These are phyloP conservation scores for Spodoptera litura DNA, from an alignment of 1,140 invertebrate species.

Conservation along the genomic window DNA sequence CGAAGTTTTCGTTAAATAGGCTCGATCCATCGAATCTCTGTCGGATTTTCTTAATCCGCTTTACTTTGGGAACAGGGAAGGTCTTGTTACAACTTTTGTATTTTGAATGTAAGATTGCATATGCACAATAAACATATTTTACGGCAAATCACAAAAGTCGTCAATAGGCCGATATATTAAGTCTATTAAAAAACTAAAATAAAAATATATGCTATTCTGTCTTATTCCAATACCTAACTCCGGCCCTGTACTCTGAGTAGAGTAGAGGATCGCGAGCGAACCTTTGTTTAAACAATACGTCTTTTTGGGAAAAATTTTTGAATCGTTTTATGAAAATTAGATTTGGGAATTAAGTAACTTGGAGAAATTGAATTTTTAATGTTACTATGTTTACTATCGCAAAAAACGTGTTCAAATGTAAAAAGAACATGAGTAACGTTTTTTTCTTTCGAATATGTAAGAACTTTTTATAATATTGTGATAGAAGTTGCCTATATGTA, in stretches of 20 bases:
- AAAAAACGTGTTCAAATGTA: too few species aligned
- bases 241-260: slow-evolving; percentile 39
- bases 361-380: slow-evolving; percentile 47
- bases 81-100: too few species aligned
- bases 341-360: slow-evolving; percentile 61
- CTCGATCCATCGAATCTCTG: not conserved
- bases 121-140: too few species aligned
- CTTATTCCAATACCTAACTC: not conserved
- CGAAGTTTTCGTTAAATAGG: not conserved
- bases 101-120: too few species aligned
- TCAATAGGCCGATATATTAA: too few species aligned
- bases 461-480: not conserved
- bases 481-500: not conserved
- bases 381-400: not conserved
- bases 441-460: too few species aligned
- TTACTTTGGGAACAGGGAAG: too few species aligned
- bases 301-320: slow-evolving; percentile 54
- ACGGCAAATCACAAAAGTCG: too few species aligned
- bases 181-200: not conserved
- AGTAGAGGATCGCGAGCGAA: slow-evolving; percentile 31
- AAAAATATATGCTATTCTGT: not conserved
- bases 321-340: slow-evolving; percentile 70
- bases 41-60: too few species aligned
- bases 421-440: too few species aligned
- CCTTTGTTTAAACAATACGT: slow-evolving; percentile 52